phyloP scores from a whole-genome alignment of 2,888 invertebrate genomes.

The Hydrotaea diabolus region DNA sequence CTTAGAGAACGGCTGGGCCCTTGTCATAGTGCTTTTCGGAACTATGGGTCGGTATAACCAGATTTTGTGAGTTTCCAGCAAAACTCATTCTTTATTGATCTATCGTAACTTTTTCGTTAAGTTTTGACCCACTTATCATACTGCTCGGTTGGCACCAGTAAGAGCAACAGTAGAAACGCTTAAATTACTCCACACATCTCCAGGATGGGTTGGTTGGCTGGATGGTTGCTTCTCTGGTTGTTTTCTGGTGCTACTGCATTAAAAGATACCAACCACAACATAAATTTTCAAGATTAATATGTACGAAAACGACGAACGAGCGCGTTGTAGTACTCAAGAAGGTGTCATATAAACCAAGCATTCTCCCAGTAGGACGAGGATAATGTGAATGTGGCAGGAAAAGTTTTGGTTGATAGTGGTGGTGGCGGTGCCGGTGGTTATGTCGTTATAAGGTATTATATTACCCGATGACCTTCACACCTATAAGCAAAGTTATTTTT shows the following conservation, averaged over 20 bases:
- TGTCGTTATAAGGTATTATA: conserved; percentile 47
- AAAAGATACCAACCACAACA: conserved; percentile 50
- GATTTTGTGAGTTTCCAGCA: too few species aligned
- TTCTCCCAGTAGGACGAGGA: neutral
- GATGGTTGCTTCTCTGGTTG: neutral
- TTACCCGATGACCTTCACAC: conserved; percentile 64
- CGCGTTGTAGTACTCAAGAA: conserved; percentile 45
- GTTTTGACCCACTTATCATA: neutral
- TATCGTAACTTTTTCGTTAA: too few species aligned
- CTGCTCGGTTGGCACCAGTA: neutral
- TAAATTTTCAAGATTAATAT: conserved; percentile 66
- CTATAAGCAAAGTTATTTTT: conserved; percentile 24
- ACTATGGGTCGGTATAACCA: too few species aligned
- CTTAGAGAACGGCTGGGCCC: too few species aligned
- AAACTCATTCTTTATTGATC: too few species aligned
- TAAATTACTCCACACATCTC: conserved; percentile 30
- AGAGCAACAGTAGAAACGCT: neutral
- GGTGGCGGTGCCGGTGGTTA: neutral
- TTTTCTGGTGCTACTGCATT: conserved; percentile 48
- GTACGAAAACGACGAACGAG: neutral
- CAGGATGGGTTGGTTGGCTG: conserved; percentile 19
- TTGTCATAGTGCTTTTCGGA: too few species aligned
- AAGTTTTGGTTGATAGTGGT: neutral
- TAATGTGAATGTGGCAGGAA: neutral
- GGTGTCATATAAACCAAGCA: conserved; percentile 62